Conservation (phyloP, 1,140 invertebrate species). For the Pseudomyrmex sp. region DNA sequence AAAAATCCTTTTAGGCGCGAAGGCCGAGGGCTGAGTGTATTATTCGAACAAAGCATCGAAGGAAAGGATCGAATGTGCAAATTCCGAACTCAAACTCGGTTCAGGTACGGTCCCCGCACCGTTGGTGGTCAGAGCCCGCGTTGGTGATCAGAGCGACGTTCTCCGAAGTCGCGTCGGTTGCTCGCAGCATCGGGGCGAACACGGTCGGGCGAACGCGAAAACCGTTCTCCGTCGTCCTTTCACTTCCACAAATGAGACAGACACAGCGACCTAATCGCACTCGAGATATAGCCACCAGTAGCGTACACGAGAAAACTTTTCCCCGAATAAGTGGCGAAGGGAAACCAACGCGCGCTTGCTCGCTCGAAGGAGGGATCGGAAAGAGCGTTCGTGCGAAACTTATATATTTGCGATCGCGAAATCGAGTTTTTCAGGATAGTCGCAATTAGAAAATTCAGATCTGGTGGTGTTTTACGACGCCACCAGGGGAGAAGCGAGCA, state of each 20-base stretch:
- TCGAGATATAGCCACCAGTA: neutral
- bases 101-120: neutral
- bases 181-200: constrained; percentile 22
- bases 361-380: neutral
- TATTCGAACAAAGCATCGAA: constrained; percentile 6
- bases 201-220: constrained; percentile 49
- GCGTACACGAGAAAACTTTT: constrained; percentile 20
- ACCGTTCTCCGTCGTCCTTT: constrained; percentile 63
- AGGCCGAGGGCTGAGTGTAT: no score
- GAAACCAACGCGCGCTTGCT: neutral
- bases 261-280: constrained; percentile 55
- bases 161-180: constrained; percentile 38
- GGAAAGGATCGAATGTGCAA: neutral
- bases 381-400: no score
- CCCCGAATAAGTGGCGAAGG: neutral
- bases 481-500: constrained; percentile 9
- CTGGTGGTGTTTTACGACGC: constrained; percentile 32
- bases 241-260: constrained; percentile 66
- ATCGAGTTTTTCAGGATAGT: neutral
- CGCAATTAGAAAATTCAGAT: neutral
- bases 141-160: constrained; percentile 48
- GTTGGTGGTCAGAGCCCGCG: constrained; percentile 42
- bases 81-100: neutral
- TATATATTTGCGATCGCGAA: no score
- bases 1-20: neutral